Evolutionary conservation across 2,888 invertebrate genomes (phyloP), one percentile per base, ranked within the genome.

Genomic region (Pediacus dermestoides): DNA sequence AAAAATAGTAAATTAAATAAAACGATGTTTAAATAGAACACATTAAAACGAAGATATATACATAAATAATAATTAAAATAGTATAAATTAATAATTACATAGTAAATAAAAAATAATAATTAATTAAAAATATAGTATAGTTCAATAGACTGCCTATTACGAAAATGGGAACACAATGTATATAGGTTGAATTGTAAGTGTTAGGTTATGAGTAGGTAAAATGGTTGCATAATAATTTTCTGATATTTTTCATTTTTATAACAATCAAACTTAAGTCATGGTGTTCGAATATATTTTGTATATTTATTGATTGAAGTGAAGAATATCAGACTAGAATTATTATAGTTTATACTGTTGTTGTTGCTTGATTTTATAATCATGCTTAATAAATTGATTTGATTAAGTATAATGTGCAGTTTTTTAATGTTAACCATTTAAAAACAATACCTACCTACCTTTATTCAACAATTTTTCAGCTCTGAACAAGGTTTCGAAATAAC

Each of bases 331-430:
- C 23, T n/a, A n/a, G n/a, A 28, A 26, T 32, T 26, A 34, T 30
- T 37, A 46, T 39, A 42, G 41, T 46, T 52, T 42, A 42, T 10
- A 7, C 14, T 23, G 27, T 33, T 39, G 39, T 67, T 70, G 69
- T 70, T 70, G 70, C 70, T 70, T 70, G 63, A 66, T 70, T 70
- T 70, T 70, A 63, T 70, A 70, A 70, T 68, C 61, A 62, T 67
- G 68, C 68, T 70, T 67, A 61, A 46, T 39, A 46, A 36, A 32
- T 14, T 28, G 28, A 28, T 14, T 28, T 28, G 14, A 28, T 9
- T 23, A 23, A 23, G 8, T 13, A n/a, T n/a, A n/a, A n/a, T n/a
- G n/a, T n/a, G n/a, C n/a, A n/a, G n/a, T n/a, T n/a, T n/a, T n/a
- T n/a, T n/a, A n/a, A n/a, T n/a, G n/a, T n/a, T n/a, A n/a, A n/a